These are phyloP conservation scores for Parochlus steinenii DNA, from an alignment of 2,888 invertebrate genomes.

Conservation along the genomic window DNA sequence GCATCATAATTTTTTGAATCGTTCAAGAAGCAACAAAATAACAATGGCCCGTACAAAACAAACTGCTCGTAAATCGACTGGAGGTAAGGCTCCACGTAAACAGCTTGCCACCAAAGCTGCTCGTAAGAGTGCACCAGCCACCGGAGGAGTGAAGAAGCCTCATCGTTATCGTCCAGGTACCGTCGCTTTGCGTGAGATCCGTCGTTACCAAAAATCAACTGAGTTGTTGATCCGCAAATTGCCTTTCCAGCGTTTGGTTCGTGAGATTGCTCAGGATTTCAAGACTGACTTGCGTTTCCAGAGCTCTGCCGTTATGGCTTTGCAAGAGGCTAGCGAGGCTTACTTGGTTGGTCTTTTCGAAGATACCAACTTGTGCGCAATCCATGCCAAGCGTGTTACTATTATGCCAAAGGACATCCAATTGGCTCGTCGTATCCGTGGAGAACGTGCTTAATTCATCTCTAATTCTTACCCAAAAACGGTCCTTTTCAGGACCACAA, in stretches of 20 bases:
- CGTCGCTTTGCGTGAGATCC: conserved; percentile 90
- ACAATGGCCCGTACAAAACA: conserved; percentile 95
- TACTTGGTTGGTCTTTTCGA: conserved; percentile 90
- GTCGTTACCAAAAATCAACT: conserved; percentile 91
- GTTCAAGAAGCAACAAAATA: conserved; percentile 15
- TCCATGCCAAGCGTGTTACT: conserved; percentile 92
- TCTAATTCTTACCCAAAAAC: not conserved
- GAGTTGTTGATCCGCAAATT: conserved; percentile 89
- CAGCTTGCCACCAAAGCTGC: conserved; percentile 86
- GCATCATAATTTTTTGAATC: too few species aligned
- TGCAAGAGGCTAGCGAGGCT: conserved; percentile 81
- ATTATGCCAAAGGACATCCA: conserved; percentile 98
- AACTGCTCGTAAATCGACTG: conserved; percentile 91
- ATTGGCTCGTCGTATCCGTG: conserved; percentile 88
- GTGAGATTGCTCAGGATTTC: conserved; percentile 96
- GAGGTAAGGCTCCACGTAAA: conserved; percentile 94
- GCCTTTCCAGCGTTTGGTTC: conserved; percentile 88
- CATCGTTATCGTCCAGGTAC: conserved; percentile 96
- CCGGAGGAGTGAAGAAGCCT: conserved; percentile 91
- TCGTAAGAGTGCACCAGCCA: conserved; percentile 85
- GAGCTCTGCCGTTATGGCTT: conserved; percentile 83
- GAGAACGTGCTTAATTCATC: conserved; percentile 81
- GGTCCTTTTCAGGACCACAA: conserved; percentile 5
- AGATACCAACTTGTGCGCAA: conserved; percentile 95
- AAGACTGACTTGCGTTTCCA: conserved; percentile 93